phyloP scores from a whole-genome alignment of 2,113 vertebrate species.

The Lethenteron camtschaticum region DNA sequence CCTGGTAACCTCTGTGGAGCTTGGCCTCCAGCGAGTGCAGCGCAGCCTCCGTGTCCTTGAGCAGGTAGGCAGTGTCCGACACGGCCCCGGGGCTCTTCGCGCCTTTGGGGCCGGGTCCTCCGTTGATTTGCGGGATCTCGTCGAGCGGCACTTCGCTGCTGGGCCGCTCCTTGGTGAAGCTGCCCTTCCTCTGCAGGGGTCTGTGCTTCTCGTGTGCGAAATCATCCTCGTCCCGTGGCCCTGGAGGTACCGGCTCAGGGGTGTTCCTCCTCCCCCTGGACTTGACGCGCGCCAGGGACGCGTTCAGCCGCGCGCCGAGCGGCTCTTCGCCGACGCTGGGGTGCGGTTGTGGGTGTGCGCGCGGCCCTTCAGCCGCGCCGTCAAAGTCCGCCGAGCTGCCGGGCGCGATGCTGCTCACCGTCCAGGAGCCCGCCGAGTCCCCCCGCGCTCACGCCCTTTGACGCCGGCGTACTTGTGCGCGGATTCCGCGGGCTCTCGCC shows the following conservation, averaged over 20 bases:
- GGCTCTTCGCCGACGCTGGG: constrained; percentile 20
- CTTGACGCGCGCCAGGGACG: constrained; percentile 18
- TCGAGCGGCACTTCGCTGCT: constrained; percentile 57
- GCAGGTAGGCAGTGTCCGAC: constrained; percentile 58
- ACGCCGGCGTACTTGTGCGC: too few relatives aligned
- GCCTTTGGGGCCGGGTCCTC: too few relatives aligned
- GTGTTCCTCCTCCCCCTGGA: constrained; percentile 25
- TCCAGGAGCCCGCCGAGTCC: too few relatives aligned
- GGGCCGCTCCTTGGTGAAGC: constrained; percentile 88
- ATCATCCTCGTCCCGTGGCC: constrained; percentile 24
- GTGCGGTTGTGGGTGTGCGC: constrained; percentile 12
- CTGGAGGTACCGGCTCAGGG: constrained; percentile 36
- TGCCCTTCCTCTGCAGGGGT: constrained; percentile 69
- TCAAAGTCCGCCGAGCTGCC: too few relatives aligned
- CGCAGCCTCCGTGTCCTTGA: constrained; percentile 92
- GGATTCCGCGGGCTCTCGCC: too few relatives aligned
- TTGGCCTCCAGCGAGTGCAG: constrained; percentile 96
- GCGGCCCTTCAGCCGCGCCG: too few relatives aligned
- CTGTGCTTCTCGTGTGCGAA: constrained; percentile 48
- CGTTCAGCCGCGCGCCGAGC: constrained; percentile 13
- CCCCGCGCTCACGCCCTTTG: too few relatives aligned
- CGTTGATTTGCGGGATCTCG: constrained; percentile 67
- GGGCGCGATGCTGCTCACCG: too few relatives aligned
- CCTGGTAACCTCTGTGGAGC: constrained; percentile 14
- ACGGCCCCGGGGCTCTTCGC: too few relatives aligned